A percentile compares a stretch with the other conserved stretches of the same genome.
phyloP scores from a whole-genome alignment of 1,140 invertebrate genomes.

The Phymastichus coffea region DNA sequence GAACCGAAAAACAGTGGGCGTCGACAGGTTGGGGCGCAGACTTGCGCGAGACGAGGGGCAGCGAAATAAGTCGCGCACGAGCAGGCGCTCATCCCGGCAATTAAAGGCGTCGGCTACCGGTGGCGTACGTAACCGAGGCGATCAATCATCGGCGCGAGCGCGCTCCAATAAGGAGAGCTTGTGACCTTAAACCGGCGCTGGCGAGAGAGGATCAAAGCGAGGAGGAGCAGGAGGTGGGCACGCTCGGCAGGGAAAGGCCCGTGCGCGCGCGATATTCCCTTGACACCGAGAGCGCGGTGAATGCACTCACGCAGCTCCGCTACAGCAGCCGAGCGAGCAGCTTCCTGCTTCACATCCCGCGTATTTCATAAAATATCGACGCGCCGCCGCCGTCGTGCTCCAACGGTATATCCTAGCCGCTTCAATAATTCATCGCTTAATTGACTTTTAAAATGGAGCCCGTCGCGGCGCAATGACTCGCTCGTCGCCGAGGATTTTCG shows the following conservation, averaged over 20 bases:
- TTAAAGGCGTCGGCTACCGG: no score
- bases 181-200: slow-evolving; percentile 16
- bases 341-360: slow-evolving; percentile 24
- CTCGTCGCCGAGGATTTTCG: no score
- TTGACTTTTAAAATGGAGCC: slow-evolving; percentile 13
- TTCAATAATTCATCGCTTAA: slow-evolving; percentile 18
- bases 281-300: slow-evolving; percentile 18
- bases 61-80: no score
- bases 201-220: not conserved
- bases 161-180: no score
- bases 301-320: slow-evolving; percentile 5
- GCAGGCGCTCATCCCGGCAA: no score
- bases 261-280: slow-evolving; percentile 26
- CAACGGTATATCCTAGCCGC: not conserved
- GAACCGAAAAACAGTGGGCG: no score
- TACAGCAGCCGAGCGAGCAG: not conserved
- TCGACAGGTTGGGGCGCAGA: no score
- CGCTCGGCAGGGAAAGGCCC: no score
- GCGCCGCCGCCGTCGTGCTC: not conserved
- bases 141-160: no score
- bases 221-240: not conserved
- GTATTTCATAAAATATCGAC: slow-evolving; percentile 29
- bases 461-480: no score
- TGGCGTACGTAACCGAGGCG: no score
- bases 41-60: no score